phyloP scores from a whole-genome alignment of 2,888 invertebrate genomes.

The Enchytraeus crypticus region DNA sequence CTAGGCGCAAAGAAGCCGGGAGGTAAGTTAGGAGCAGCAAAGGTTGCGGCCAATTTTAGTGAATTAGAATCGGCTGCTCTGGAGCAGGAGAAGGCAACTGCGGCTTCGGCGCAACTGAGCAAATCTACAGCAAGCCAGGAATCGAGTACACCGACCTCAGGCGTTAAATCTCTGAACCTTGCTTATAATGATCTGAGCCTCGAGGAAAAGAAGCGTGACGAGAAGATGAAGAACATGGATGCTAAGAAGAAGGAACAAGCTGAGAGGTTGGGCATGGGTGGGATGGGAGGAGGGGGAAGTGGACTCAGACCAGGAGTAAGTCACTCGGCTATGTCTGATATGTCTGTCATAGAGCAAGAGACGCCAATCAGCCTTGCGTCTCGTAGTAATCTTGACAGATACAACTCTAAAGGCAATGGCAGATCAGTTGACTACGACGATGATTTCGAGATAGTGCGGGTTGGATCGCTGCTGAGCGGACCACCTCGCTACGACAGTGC shows the following conservation, averaged over 20 bases:
- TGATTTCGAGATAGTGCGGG: constrained; percentile 45
- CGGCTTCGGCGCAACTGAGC: constrained; percentile 34
- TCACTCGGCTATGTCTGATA: constrained; percentile 80
- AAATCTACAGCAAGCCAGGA: neutral
- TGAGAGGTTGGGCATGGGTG: constrained; percentile 84
- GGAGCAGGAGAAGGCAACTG: constrained; percentile 68
- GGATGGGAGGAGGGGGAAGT: too few species aligned
- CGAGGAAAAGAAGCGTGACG: constrained; percentile 59
- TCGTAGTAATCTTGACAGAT: constrained; percentile 25
- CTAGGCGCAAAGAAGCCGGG: too few species aligned
- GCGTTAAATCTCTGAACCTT: constrained; percentile 43
- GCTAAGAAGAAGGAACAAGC: constrained; percentile 76
- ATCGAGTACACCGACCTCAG: too few species aligned
- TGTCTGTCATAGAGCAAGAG: constrained; percentile 83
- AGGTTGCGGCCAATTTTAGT: constrained; percentile 86
- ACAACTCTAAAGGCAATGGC: constrained; percentile 26
- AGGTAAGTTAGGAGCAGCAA: too few species aligned
- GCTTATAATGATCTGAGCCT: constrained; percentile 46
- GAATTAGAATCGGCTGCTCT: constrained; percentile 85
- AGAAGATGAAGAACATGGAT: constrained; percentile 63
- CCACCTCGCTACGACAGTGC: too few species aligned
- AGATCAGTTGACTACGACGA: constrained; percentile 47
- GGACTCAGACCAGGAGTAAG: too few species aligned
- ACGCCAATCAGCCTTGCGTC: constrained; percentile 28
- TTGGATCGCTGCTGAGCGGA: too few species aligned